Evolutionary conservation across 2,888 invertebrate genomes (phyloP), one percentile per base, ranked within the genome.

Genomic region (Heteromyza rotundicornis): DNA sequence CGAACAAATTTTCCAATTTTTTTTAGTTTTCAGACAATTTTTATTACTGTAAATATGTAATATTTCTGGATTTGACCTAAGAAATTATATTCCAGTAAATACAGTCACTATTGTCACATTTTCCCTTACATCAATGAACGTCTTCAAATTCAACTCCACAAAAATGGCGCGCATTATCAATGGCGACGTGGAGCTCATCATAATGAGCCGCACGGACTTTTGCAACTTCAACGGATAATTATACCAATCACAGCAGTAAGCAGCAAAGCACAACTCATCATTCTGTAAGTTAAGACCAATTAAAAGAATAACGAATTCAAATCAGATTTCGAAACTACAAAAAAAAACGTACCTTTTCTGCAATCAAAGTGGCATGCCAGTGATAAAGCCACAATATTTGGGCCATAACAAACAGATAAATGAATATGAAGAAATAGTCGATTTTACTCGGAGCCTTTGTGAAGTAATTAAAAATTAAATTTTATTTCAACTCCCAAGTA

Each of bases 281-380:
- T 70, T 75, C 80, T 78, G 50, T 8, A 63, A 58, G n/a, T 40
- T 36, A 36, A 24, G 2, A 55, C 55, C 64, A 20, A 52, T 62
- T 59, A 36, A 55, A 60, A 35, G 1, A 17, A 2, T n/a, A 10
- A 47, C 7, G 19, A 3, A 5, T 27, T 27, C 27, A 7, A 27
- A 7, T 27, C 27, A 27, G 10, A 7, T 27, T 27, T 7, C 57
- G 58, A 22, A 27, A 32, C 27, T 40, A 58, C 47, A 32, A 22
- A 7, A 14, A 16, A 32, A 49, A 17, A 69, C 74, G 40, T 68
- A 78, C 77, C 24, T 70, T 63, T 57, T 73, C 72, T 2, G 67
- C 65, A 40, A 77, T 70, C 19, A 74, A 32, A 0, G 80, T 79
- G 2, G 78, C 80, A 68, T 80, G 79, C 80, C 80, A 80, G 50